These are phyloP conservation scores for Antechinus flavipes DNA, from an alignment of 2,113 vertebrate genomes.

Conservation along the genomic window DNA sequence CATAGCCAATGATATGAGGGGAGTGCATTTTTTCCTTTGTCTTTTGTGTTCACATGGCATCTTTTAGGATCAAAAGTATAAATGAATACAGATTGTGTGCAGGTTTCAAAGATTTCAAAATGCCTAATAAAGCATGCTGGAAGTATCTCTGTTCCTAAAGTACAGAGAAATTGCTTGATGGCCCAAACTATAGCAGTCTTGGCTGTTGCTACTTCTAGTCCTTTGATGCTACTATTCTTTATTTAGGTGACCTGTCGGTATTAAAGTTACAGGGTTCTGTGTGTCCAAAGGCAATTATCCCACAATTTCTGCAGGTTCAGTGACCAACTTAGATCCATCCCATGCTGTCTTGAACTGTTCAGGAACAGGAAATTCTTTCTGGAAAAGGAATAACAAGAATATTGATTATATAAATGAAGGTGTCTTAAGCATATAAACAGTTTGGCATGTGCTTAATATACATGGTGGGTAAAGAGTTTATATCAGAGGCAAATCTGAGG, in stretches of 20 bases:
- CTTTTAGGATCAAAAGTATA: constrained; percentile 72
- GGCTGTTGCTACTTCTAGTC: constrained; percentile 73
- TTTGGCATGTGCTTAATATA: constrained; percentile 58
- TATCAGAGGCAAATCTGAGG: constrained; percentile 57
- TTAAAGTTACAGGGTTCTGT: background rate
- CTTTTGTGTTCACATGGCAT: constrained; percentile 68
- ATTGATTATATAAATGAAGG: constrained; percentile 65
- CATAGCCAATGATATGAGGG: constrained; percentile 55
- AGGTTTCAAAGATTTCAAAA: constrained; percentile 54
- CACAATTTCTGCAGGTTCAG: constrained; percentile 96
- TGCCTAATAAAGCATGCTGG: constrained; percentile 74
- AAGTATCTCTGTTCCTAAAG: constrained; percentile 55
- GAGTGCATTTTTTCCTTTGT: constrained; percentile 36
- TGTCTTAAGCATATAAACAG: constrained; percentile 65
- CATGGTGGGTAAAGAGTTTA: constrained; percentile 67
- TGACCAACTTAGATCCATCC: constrained; percentile 95
- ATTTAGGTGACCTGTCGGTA: constrained; percentile 21
- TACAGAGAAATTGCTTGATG: constrained; percentile 72
- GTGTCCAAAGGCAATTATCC: constrained; percentile 83
- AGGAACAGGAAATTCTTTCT: constrained; percentile 98
- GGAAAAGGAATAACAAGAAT: constrained; percentile 79
- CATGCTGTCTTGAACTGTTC: constrained; percentile 99
- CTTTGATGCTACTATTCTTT: constrained; percentile 72
- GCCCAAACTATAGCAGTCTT: constrained; percentile 67
- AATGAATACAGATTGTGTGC: constrained; percentile 77